Percentiles rank a stretch among this genome's conserved stretches.
These are phyloP conservation scores for Argopecten irradians DNA, from an alignment of 1,140 invertebrate species.

Conservation along the genomic window DNA sequence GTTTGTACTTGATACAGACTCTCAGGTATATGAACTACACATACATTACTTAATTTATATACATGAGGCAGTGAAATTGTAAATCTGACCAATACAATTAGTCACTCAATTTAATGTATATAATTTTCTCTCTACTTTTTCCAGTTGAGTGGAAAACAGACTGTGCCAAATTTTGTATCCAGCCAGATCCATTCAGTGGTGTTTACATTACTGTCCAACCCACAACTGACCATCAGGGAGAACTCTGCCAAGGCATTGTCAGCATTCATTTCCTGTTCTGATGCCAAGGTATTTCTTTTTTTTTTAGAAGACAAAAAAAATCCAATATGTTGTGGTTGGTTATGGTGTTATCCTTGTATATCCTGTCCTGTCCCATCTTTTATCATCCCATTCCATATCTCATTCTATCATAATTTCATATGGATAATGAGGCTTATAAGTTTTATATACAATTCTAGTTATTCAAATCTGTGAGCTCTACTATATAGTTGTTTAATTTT, in stretches of 20 bases:
- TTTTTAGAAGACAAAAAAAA: not conserved
- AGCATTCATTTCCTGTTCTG: slow-evolving; percentile 61
- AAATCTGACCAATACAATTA: too few species aligned
- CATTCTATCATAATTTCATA: too few species aligned
- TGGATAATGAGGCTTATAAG: too few species aligned
- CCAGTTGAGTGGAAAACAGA: slow-evolving; percentile 36
- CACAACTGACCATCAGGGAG: slow-evolving; percentile 69
- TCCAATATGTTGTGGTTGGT: not conserved
- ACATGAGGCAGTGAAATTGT: not conserved
- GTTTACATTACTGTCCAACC: slow-evolving; percentile 61
- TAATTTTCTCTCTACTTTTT: not conserved
- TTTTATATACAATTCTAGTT: too few species aligned
- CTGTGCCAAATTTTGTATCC: slow-evolving; percentile 62
- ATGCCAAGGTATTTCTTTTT: slow-evolving; percentile 59
- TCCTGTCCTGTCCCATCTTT: not conserved
- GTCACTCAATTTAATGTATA: not conserved
- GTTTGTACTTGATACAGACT: slow-evolving; percentile 35
- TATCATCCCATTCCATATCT: not conserved
- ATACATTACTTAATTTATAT: not conserved
- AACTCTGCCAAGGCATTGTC: slow-evolving; percentile 67
- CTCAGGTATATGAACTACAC: slow-evolving; percentile 33
- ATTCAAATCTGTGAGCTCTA: too few species aligned
- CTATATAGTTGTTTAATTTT: too few species aligned
- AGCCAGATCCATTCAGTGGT: slow-evolving; percentile 59
- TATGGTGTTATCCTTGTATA: not conserved